Percentiles rank a stretch among this genome's conserved stretches.
phyloP scores from a whole-genome alignment of 1,140 invertebrate genomes.

The Thaumatotibia leucotreta region DNA sequence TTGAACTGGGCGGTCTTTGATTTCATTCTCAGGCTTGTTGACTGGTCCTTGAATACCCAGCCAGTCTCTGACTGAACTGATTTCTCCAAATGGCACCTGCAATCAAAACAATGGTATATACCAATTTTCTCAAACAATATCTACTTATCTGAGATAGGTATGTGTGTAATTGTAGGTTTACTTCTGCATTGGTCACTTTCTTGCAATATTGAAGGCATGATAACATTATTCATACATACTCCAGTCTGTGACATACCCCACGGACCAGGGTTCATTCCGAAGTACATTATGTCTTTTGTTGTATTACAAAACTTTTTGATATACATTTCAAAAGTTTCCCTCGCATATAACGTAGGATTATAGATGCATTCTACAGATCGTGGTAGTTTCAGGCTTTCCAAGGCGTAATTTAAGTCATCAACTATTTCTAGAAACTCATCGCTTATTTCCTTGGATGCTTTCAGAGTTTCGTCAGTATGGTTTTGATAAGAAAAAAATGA shows the following conservation, averaged over 20 bases:
- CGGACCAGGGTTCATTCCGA: slow-evolving; percentile 96
- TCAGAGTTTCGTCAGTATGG: neutral
- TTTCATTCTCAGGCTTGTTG: slow-evolving; percentile 82
- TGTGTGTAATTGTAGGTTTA: too few species aligned
- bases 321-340: slow-evolving; percentile 80
- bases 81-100: slow-evolving; percentile 94
- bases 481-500: slow-evolving; percentile 34
- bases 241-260: slow-evolving; percentile 97
- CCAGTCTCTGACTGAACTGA: slow-evolving; percentile 86
- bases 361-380: slow-evolving; percentile 78
- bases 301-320: slow-evolving; percentile 79
- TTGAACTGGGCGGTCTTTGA: slow-evolving; percentile 82
- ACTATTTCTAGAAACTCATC: slow-evolving; percentile 40
- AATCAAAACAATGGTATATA: slow-evolving; percentile 19
- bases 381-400: slow-evolving; percentile 38
- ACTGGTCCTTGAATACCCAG: slow-evolving; percentile 85
- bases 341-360: slow-evolving; percentile 91
- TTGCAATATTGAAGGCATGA: too few species aligned
- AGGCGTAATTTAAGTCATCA: slow-evolving; percentile 42
- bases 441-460: slow-evolving; percentile 12
- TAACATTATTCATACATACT: slow-evolving; percentile 75
- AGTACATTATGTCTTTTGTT: slow-evolving; percentile 85
- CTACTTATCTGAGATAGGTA: neutral
- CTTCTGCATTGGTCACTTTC: too few species aligned
- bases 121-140: too few species aligned